phyloP scores from a whole-genome alignment of 2,797 vertebrate species.

The Cygnus olor region DNA sequence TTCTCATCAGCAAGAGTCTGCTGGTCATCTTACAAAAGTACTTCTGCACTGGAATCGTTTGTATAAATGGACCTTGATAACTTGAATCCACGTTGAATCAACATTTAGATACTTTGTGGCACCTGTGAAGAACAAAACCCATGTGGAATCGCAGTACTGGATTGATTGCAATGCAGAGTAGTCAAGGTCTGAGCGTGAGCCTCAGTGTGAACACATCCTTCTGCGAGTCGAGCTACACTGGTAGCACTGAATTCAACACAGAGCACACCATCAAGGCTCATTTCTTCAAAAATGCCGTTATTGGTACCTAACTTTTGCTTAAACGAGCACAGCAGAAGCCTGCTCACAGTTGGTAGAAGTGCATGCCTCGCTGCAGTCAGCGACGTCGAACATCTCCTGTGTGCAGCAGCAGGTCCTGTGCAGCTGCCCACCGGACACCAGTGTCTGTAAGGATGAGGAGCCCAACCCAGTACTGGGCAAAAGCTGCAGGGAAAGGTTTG shows the following conservation, averaged over 20 bases:
- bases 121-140: not conserved
- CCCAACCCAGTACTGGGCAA: not conserved
- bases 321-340: not conserved
- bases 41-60: not conserved
- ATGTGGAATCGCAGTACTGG: not conserved
- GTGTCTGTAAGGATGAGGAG: not conserved
- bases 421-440: not conserved
- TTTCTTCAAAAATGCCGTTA: not conserved
- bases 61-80: not conserved
- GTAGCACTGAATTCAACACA: not conserved
- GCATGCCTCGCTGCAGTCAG: fast-evolving
- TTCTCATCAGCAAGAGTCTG: not conserved
- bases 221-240: not conserved
- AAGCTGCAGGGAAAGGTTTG: not conserved
- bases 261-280: not conserved
- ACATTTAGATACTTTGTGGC: not conserved
- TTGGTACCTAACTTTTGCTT: not conserved
- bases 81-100: not conserved
- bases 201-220: not conserved
- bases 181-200: not conserved
- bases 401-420: not conserved
- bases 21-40: not conserved
- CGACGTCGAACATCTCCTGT: not conserved
- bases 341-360: not conserved
- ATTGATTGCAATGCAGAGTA: not conserved